Conservation (phyloP, 2,888 invertebrate species). For the Macrophya alboannulata region DNA sequence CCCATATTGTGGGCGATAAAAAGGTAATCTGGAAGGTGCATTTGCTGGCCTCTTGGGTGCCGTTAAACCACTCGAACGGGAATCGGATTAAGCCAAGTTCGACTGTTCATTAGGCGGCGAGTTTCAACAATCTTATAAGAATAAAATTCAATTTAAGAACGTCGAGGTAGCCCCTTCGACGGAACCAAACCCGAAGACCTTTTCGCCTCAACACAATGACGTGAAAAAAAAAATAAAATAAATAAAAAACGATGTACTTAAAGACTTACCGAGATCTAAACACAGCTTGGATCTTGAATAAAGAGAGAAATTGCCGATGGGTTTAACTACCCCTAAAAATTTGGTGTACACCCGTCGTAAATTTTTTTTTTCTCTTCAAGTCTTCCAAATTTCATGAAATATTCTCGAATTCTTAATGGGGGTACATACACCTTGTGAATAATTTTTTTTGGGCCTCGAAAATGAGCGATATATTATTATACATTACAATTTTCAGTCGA, state of each 20-base stretch:
- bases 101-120: conserved; percentile 18
- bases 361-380: background rate
- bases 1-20: conserved; percentile 38
- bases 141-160: background rate
- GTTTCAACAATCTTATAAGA: background rate
- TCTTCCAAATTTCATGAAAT: background rate
- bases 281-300: background rate
- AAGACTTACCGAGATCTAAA: background rate
- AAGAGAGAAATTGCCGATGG: background rate
- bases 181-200: background rate
- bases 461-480: background rate
- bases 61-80: conserved; percentile 37
- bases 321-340: background rate
- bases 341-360: background rate
- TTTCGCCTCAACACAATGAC: background rate
- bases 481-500: background rate
- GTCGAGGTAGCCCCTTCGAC: background rate
- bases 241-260: background rate
- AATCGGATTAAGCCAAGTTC: conserved; percentile 36
- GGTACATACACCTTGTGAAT: no score
- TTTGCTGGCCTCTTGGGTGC: conserved; percentile 27
- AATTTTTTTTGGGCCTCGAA: background rate
- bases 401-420: background rate
- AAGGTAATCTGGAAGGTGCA: conserved; percentile 29
- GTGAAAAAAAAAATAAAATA: no score